phyloP scores from a whole-genome alignment of 2,113 vertebrate genomes.

The Guaruba guarouba region DNA sequence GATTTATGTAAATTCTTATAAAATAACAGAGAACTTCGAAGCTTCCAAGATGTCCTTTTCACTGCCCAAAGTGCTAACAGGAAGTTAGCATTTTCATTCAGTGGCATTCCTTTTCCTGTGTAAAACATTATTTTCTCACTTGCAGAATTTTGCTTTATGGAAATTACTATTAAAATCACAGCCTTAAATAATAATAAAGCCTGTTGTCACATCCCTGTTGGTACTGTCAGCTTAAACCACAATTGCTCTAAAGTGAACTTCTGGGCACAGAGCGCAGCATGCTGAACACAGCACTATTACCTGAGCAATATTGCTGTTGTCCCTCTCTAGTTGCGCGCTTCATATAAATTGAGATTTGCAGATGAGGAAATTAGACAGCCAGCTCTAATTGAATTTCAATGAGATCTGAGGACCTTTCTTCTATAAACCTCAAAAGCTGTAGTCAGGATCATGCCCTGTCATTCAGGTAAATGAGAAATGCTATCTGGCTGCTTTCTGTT shows the following conservation, averaged over 20 bases:
- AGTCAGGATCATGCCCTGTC: neutral
- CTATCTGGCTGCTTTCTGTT: neutral
- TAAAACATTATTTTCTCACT: neutral
- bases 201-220: neutral
- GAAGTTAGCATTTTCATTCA: slow-evolving; percentile 13
- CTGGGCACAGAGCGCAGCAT: neutral
- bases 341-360: neutral
- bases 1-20: neutral
- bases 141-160: neutral
- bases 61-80: neutral
- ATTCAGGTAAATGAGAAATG: neutral
- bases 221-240: neutral
- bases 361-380: neutral
- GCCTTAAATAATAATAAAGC: neutral
- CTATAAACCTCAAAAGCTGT: neutral
- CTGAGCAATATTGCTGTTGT: neutral
- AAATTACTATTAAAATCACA: neutral
- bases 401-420: neutral
- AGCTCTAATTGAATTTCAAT: neutral
- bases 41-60: neutral
- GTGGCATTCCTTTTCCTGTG: neutral
- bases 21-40: slow-evolving; percentile 12
- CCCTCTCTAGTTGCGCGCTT: neutral
- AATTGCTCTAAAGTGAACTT: neutral
- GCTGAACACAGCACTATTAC: neutral